Percentiles rank a stretch among this genome's conserved stretches.
Conservation (phyloP, 1,140 invertebrate species). For the Drosophila tristis region DNA sequence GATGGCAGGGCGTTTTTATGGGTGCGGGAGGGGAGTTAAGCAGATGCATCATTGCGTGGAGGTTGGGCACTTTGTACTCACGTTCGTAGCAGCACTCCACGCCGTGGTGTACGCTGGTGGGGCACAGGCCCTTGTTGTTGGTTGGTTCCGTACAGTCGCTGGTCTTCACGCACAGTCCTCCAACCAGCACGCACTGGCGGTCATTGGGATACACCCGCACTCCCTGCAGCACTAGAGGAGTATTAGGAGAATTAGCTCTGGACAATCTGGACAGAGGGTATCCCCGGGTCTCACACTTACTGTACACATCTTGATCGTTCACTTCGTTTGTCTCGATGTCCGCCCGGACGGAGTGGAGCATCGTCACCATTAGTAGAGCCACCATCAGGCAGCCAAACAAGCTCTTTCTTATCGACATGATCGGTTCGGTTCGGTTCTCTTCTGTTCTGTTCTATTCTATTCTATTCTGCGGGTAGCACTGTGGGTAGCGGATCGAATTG, state of each 20-base stretch:
- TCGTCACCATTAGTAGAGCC: slow-evolving; percentile 27
- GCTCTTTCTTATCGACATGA: slow-evolving; percentile 51
- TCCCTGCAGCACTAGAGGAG: slow-evolving; percentile 65
- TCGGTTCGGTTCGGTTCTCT: slow-evolving; percentile 11
- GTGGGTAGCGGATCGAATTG: not conserved
- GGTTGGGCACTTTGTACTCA: slow-evolving; percentile 57
- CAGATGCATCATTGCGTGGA: slow-evolving; percentile 14
- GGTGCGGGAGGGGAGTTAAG: slow-evolving; percentile 17
- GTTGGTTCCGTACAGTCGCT: slow-evolving; percentile 71
- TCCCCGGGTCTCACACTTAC: slow-evolving; percentile 53
- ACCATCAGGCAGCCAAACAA: slow-evolving; percentile 60
- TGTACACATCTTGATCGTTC: slow-evolving; percentile 40
- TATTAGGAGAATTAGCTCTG: not conserved
- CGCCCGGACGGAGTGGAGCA: slow-evolving; percentile 52
- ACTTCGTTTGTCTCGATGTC: slow-evolving; percentile 70
- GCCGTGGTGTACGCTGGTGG: slow-evolving; percentile 62
- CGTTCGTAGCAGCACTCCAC: slow-evolving; percentile 84
- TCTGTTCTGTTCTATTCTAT: not conserved
- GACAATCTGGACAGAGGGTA: not conserved
- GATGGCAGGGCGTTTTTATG: slow-evolving; percentile 28
- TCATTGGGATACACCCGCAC: slow-evolving; percentile 75
- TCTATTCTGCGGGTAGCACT: not conserved
- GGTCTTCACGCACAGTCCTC: slow-evolving; percentile 76
- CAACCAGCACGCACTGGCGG: slow-evolving; percentile 72
- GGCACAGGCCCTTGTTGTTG: slow-evolving; percentile 77